Conservation (phyloP, 2,797 vertebrate genomes). For the Tragopan temminckii region DNA sequence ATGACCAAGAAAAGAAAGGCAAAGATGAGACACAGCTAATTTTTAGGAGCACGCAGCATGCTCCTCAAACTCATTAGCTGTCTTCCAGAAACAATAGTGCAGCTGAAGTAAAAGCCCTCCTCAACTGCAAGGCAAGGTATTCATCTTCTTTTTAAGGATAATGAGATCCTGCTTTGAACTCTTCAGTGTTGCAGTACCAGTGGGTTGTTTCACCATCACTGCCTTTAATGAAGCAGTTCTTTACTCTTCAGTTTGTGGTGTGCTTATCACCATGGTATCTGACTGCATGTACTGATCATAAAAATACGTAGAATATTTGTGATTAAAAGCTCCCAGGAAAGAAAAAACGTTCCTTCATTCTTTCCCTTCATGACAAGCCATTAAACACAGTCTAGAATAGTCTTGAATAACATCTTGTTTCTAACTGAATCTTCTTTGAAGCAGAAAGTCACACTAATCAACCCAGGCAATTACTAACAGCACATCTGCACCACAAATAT, state of each 20-base stretch:
- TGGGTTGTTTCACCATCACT: slow-evolving; percentile 36
- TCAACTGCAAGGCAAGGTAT: slow-evolving; percentile 34
- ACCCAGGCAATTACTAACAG: slow-evolving; percentile 51
- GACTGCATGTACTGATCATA: slow-evolving; percentile 33
- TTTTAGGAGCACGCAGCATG: slow-evolving; percentile 31
- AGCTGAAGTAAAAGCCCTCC: slow-evolving; percentile 12
- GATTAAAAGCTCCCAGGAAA: slow-evolving; percentile 61
- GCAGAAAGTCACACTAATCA: slow-evolving; percentile 42
- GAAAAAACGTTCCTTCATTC: slow-evolving; percentile 55
- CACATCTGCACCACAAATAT: slow-evolving; percentile 58
- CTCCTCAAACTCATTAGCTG: slow-evolving; percentile 46
- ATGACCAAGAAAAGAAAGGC: background rate
- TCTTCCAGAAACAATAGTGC: slow-evolving; percentile 51
- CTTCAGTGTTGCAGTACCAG: background rate
- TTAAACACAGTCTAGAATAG: slow-evolving; percentile 42
- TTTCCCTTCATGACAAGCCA: slow-evolving; percentile 25
- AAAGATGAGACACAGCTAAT: slow-evolving; percentile 1
- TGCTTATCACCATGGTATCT: slow-evolving; percentile 68
- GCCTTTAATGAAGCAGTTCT: slow-evolving; percentile 51
- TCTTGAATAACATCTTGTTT: slow-evolving; percentile 55
- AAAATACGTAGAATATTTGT: slow-evolving; percentile 40
- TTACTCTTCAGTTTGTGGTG: slow-evolving; percentile 48
- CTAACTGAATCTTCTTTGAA: slow-evolving; percentile 28
- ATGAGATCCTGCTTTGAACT: slow-evolving; percentile 63
- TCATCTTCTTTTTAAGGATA: slow-evolving; percentile 52